Evolutionary conservation across 2,888 invertebrate species (phyloP).

Genomic region (Pseudanteris insignis): DNA sequence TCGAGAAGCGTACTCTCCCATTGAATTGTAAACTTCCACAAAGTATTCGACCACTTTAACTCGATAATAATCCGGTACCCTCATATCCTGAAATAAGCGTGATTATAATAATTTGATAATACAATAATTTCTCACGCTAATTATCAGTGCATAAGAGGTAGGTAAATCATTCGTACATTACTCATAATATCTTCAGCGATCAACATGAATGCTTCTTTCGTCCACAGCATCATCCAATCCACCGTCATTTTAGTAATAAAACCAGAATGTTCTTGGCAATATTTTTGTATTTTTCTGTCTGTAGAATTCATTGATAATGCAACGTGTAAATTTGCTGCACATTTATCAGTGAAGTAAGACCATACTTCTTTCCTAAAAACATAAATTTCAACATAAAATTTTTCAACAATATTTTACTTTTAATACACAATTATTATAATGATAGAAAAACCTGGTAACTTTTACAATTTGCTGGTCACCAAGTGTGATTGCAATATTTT

Average conservation of each 20-base stretch:
- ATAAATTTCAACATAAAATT: too few species aligned
- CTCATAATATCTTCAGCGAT: conserved; percentile 87
- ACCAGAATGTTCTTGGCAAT: conserved; percentile 74
- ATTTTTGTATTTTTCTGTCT: conserved; percentile 81
- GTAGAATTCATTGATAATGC: conserved; percentile 90
- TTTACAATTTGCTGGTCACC: too few species aligned
- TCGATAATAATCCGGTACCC: conserved; percentile 76
- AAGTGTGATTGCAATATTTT: too few species aligned
- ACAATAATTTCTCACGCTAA: too few species aligned
- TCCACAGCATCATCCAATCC: conserved; percentile 83
- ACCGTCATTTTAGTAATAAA: conserved; percentile 11
- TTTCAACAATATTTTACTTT: too few species aligned
- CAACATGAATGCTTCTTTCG: conserved; percentile 85
- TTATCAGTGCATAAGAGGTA: too few species aligned
- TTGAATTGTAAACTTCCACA: conserved; percentile 83
- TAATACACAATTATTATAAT: too few species aligned
- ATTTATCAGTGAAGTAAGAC: conserved; percentile 82
- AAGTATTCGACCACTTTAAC: conserved; percentile 82
- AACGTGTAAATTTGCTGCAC: conserved; percentile 87
- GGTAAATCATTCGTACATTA: too few species aligned
- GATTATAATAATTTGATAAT: too few species aligned
- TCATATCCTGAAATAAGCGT: conserved; percentile 69
- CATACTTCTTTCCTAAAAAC: too few species aligned
- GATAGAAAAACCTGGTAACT: too few species aligned
- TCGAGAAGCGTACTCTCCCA: conserved; percentile 76